phyloP scores from a whole-genome alignment of 2,888 invertebrate genomes.

The Smittia aterrima region DNA sequence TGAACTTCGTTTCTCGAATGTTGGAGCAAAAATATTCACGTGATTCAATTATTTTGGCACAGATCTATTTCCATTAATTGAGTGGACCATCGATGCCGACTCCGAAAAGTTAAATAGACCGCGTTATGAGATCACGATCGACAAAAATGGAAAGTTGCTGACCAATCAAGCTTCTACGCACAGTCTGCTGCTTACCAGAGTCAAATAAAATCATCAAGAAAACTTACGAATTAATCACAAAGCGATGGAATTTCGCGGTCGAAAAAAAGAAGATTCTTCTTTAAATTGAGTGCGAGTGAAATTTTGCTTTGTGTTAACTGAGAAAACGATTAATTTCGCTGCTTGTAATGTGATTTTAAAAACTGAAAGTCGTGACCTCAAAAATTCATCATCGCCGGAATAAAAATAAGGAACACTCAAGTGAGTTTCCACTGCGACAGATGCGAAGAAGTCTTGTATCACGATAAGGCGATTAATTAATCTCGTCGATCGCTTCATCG shows the following conservation, averaged over 20 bases:
- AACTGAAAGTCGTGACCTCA: constrained; percentile 38
- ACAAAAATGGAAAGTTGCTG: not conserved
- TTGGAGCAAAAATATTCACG: not conserved
- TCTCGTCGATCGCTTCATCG: not conserved
- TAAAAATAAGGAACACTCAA: not conserved
- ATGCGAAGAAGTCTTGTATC: not conserved
- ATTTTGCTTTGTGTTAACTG: constrained; percentile 2
- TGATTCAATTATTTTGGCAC: constrained; percentile 22
- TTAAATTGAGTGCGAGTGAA: constrained; percentile 11
- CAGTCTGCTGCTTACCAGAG: too few species aligned
- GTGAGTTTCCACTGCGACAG: not conserved
- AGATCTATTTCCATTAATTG: constrained; percentile 8
- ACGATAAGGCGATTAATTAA: not conserved
- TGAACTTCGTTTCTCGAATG: constrained; percentile 12
- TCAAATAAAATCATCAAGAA: too few species aligned
- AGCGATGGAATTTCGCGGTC: too few species aligned
- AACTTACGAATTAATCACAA: too few species aligned
- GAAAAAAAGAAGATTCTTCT: too few species aligned
- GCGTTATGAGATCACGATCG: too few species aligned
- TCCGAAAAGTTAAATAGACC: not conserved
- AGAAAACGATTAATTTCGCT: not conserved
- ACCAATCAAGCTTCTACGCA: too few species aligned
- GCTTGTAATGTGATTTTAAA: not conserved
- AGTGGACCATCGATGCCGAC: not conserved
- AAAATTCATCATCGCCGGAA: constrained; percentile 26